Percentiles rank a stretch among this genome's conserved stretches.
phyloP scores from a whole-genome alignment of 2,888 invertebrate genomes.

The Cryptus armator region DNA sequence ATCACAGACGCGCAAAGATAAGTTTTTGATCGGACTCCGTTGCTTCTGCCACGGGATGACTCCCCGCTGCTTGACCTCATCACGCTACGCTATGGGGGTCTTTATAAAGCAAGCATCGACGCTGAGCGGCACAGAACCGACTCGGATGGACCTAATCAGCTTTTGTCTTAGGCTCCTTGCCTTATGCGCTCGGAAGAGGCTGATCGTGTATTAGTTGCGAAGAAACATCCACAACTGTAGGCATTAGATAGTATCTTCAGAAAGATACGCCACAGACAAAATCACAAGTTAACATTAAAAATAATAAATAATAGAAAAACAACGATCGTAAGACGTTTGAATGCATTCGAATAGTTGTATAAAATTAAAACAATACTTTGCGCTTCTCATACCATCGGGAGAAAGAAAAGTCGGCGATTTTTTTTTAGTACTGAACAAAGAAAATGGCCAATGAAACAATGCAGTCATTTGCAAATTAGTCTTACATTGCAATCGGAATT shows the following conservation, averaged over 20 bases:
- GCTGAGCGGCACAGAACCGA: slow-evolving; percentile 52
- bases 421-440: no score
- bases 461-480: no score
- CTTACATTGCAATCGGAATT: no score
- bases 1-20: slow-evolving; percentile 78
- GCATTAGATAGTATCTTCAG: background rate
- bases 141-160: slow-evolving; percentile 81
- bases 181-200: background rate
- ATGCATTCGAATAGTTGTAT: background rate
- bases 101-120: slow-evolving; percentile 80
- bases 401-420: no score
- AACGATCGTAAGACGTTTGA: background rate
- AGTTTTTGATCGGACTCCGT: slow-evolving; percentile 81
- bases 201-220: slow-evolving; percentile 8
- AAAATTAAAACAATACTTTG: background rate
- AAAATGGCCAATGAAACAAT: no score
- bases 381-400: no score
- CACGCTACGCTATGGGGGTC: slow-evolving; percentile 84
- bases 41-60: slow-evolving; percentile 74
- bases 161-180: slow-evolving; percentile 79
- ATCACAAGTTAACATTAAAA: background rate
- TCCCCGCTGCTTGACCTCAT: slow-evolving; percentile 84
- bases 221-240: background rate
- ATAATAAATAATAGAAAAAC: background rate
- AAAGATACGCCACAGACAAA: background rate